Evolutionary conservation across 2,113 vertebrate species (phyloP).

Genomic region (Lepus americanus): DNA sequence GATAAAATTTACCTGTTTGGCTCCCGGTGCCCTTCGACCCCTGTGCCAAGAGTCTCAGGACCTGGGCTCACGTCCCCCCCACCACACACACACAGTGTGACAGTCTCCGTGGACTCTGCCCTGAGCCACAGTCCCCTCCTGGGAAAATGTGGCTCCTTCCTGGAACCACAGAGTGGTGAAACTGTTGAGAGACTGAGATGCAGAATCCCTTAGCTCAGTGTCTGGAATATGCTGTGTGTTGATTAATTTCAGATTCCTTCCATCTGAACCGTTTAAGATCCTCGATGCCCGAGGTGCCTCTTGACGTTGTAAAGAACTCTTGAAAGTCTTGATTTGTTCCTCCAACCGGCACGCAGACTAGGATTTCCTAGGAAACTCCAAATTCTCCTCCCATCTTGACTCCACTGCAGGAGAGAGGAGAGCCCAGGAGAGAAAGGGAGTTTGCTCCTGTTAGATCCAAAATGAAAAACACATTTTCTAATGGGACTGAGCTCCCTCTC

Average conservation of each 20-base stretch:
- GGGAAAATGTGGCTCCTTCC: background rate
- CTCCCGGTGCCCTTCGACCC: background rate
- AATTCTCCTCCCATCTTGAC: background rate
- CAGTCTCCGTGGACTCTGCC: background rate
- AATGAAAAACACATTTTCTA: background rate
- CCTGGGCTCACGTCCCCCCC: background rate
- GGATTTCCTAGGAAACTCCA: background rate
- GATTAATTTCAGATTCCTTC: background rate
- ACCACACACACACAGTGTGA: background rate
- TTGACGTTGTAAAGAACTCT: background rate
- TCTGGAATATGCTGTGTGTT: background rate
- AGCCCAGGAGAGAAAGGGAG: background rate
- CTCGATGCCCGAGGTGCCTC: background rate
- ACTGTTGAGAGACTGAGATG: background rate
- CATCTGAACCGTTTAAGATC: slow-evolving; percentile 31
- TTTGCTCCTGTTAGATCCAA: background rate
- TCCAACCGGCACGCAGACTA: background rate
- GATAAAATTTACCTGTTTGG: background rate
- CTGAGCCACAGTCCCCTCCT: background rate
- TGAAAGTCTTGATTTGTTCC: background rate
- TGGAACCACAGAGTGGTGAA: background rate
- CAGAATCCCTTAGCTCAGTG: background rate
- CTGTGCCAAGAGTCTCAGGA: background rate
- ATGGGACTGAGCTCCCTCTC: background rate
- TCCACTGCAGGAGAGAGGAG: background rate